Percentiles rank a stretch among this genome's conserved stretches.
Evolutionary conservation across 1,140 invertebrate genomes (phyloP).

Genomic region (Gerris buenoi): DNA sequence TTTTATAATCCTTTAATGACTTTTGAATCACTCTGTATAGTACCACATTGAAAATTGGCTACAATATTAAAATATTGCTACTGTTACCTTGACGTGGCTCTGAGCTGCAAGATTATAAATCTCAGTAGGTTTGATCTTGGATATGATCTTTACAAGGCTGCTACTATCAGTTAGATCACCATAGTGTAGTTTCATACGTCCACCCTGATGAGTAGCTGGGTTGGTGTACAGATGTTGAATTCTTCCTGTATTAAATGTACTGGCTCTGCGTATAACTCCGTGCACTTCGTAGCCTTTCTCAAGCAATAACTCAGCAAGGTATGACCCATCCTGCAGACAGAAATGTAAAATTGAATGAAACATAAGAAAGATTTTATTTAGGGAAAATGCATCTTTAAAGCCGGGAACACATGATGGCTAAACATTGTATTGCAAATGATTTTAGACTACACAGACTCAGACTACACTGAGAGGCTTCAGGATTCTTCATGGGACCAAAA

Average conservation of each 20-base stretch:
- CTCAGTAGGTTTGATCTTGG: slow-evolving; percentile 69
- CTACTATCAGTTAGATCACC: slow-evolving; percentile 98
- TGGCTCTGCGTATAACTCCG: slow-evolving; percentile 85
- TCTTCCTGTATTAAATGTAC: slow-evolving; percentile 89
- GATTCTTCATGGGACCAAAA: too few relatives aligned
- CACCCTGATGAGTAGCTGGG: slow-evolving; percentile 64
- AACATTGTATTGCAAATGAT: too few relatives aligned
- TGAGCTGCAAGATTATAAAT: slow-evolving; percentile 99
- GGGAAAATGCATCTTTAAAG: too few relatives aligned
- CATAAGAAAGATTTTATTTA: too few relatives aligned
- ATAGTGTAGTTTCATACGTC: slow-evolving; percentile 89
- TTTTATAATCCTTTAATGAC: too few relatives aligned
- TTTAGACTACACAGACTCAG: too few relatives aligned
- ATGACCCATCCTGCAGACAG: slow-evolving; percentile 87
- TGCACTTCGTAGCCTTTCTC: slow-evolving; percentile 92
- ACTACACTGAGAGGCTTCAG: too few relatives aligned
- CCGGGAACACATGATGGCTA: too few relatives aligned
- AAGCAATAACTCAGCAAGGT: slow-evolving; percentile 89
- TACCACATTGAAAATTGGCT: too few relatives aligned
- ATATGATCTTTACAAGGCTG: slow-evolving; percentile 90
- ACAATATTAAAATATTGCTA: too few relatives aligned
- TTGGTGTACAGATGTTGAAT: slow-evolving; percentile 93
- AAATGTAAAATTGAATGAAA: too few relatives aligned
- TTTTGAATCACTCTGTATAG: too few relatives aligned
- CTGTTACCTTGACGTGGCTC: slow-evolving; percentile 97